These are phyloP conservation scores for Apodemia zela DNA, from an alignment of 2,888 invertebrate genomes.

Conservation along the genomic window DNA sequence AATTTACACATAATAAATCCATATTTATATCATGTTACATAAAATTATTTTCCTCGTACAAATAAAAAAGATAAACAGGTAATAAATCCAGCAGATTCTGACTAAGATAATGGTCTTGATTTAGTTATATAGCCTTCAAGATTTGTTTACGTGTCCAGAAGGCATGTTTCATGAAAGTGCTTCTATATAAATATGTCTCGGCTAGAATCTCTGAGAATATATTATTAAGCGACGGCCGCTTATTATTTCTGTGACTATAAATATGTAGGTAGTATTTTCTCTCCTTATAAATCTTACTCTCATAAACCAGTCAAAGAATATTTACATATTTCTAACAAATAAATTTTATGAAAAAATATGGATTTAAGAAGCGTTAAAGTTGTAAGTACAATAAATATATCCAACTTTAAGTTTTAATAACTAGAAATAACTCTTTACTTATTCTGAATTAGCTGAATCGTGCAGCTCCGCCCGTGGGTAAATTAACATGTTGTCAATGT, in stretches of 20 bases:
- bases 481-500: no score
- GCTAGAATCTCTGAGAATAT: conserved; percentile 32
- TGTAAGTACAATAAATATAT: no score
- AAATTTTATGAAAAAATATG: background rate
- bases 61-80: conserved; percentile 41
- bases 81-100: conserved; percentile 53
- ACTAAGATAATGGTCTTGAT: conserved; percentile 63
- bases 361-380: no score
- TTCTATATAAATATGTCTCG: conserved; percentile 33
- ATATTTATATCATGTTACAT: conserved; percentile 10
- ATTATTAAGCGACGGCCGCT: conserved; percentile 25
- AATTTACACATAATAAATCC: conserved; percentile 4
- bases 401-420: no score
- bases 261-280: background rate
- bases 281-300: background rate
- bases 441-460: no score
- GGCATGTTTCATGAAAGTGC: conserved; percentile 59
- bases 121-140: conserved; percentile 58
- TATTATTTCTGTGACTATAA: conserved; percentile 24
- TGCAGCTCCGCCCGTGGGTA: no score
- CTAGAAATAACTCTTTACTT: no score
- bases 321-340: background rate
- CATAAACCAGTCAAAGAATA: conserved; percentile 1
- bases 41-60: conserved; percentile 8
- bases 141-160: conserved; percentile 52